Evolutionary conservation across 2,888 invertebrate species (phyloP), one percentile per base, ranked within the genome.

Genomic region (Anthoptus insignis): DNA sequence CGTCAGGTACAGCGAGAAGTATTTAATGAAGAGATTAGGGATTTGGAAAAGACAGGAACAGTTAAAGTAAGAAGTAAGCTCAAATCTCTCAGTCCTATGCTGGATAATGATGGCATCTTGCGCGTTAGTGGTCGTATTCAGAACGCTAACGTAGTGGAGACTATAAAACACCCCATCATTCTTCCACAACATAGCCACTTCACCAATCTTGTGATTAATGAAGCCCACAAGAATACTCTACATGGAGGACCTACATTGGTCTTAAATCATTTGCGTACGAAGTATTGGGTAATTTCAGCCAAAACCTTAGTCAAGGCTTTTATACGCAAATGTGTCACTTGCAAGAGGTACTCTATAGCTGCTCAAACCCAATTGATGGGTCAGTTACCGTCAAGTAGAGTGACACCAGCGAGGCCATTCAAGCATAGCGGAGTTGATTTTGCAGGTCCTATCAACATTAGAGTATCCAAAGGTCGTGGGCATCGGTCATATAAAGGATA

Each of bases 61-160:
- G 47, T 1, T 45, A 45, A 39, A 39, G 57, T 47, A 50, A 73
- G 16, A 68, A 68, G 21, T 58, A 24, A 21, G 71, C 16, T 32
- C 22, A 72, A 70, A 19, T 59, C 69, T 1, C 27, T 76, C 1
- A 72, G 70, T 22, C 74, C 75, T 9, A 75, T 64, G 42, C 7
- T 75, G 2, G 70, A 72, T 53, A 47, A 58, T 9, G 27, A 60
- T 0, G 52, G 59, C n/a, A 47, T 66, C 37, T 57, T 76, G 53
- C 71, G 72, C 63, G 76, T 76, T 45, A 73, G 75, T 47, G 74
- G 73, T n/a, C 59, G 75, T 1, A 29, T 75, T 13, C 52, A 67
- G 45, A 21, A 66, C 16, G 60, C 73, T 9, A 50, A 69, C 22
- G 5, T 70, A 19, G 32, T 39, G 22, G 52, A 58, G 7, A 29